Evolutionary conservation across 2,113 vertebrate species (phyloP).

Genomic region (Scomber japonicus): DNA sequence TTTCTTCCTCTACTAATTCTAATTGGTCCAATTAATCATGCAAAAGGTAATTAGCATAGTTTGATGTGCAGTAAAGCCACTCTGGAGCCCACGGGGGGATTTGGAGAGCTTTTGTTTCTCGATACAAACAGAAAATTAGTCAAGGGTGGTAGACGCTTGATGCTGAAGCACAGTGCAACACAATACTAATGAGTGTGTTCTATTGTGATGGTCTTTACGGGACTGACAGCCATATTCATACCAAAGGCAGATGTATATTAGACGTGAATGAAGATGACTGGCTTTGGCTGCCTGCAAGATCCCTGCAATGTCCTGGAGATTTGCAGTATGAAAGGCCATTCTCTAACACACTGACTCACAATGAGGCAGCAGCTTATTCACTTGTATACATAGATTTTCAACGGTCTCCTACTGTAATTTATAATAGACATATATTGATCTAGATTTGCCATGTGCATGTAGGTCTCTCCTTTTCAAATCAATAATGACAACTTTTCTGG

Average conservation of each 20-base stretch:
- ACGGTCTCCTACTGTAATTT: constrained; percentile 38
- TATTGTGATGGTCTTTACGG: constrained; percentile 70
- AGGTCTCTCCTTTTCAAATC: constrained; percentile 29
- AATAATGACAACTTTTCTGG: constrained; percentile 6
- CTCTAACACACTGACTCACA: constrained; percentile 25
- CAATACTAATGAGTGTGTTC: constrained; percentile 80
- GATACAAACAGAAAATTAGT: constrained; percentile 86
- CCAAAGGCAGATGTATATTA: constrained; percentile 65
- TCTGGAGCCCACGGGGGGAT: constrained; percentile 77
- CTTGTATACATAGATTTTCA: constrained; percentile 40
- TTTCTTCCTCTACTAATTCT: constrained; percentile 84
- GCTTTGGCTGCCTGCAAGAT: constrained; percentile 44
- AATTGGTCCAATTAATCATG: constrained; percentile 89
- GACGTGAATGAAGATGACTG: constrained; percentile 56
- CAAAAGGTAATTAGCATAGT: constrained; percentile 86
- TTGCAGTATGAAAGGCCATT: constrained; percentile 33
- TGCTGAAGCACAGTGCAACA: constrained; percentile 73
- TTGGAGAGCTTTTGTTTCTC: constrained; percentile 79
- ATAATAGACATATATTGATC: constrained; percentile 42
- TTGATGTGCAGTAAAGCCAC: constrained; percentile 85
- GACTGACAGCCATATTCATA: constrained; percentile 79
- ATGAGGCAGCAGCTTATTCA: constrained; percentile 32
- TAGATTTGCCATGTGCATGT: constrained; percentile 12
- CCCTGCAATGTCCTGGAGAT: constrained; percentile 46
- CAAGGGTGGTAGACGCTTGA: constrained; percentile 78